A percentile compares a stretch with the other conserved stretches of the same genome.
Conservation (phyloP, 2,113 vertebrate species). For the Solea senegalensis region DNA sequence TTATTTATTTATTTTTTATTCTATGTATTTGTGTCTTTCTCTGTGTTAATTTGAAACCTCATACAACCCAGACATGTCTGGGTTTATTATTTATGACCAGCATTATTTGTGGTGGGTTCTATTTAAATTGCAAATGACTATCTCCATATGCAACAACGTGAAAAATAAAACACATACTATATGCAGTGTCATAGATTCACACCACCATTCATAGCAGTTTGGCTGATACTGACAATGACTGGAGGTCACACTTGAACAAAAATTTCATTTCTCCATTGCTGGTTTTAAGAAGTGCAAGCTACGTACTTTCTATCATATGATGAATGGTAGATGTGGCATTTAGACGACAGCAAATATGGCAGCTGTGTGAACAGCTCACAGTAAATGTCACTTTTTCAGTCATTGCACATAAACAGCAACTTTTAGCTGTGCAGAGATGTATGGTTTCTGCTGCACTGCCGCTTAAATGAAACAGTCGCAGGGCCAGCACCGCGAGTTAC, state of each 20-base stretch:
- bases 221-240: conserved; percentile 1
- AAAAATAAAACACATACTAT: too few relatives aligned
- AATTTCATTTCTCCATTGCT: background rate
- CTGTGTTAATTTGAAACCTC: too few relatives aligned
- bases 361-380: conserved; percentile 14
- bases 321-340: conserved; percentile 33
- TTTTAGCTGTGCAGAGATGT: background rate
- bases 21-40: too few relatives aligned
- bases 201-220: background rate
- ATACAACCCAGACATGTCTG: too few relatives aligned
- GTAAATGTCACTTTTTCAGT: conserved; percentile 26
- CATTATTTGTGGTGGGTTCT: too few relatives aligned
- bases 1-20: too few relatives aligned
- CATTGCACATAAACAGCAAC: background rate
- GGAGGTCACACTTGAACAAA: background rate
- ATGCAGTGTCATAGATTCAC: too few relatives aligned
- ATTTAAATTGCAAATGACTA: too few relatives aligned
- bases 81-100: too few relatives aligned
- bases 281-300: background rate
- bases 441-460: background rate
- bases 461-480: conserved; percentile 12
- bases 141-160: too few relatives aligned
- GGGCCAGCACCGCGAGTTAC: conserved; percentile 2
- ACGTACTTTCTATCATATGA: conserved; percentile 1
- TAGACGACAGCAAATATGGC: conserved; percentile 22